A percentile compares a stretch with the other conserved stretches of the same genome.
Evolutionary conservation across 2,888 invertebrate species (phyloP).

Genomic region (Lymantria monacha): DNA sequence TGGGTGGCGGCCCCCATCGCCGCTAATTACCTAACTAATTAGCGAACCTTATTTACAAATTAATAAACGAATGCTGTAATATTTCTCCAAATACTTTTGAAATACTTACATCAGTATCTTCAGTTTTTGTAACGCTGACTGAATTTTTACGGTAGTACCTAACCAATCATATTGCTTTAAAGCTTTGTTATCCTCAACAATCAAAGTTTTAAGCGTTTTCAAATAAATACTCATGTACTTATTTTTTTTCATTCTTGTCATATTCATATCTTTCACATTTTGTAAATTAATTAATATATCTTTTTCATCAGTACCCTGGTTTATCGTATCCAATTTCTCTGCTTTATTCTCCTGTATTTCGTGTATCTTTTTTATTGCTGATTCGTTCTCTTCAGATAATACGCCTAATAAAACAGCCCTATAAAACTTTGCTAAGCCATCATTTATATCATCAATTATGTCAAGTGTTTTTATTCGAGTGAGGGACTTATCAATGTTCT

Average conservation of each 20-base stretch:
- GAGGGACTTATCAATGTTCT: not conserved
- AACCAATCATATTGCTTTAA: conserved; percentile 61
- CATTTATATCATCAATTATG: not conserved
- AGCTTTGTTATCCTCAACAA: conserved; percentile 37
- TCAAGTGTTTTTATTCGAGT: not conserved
- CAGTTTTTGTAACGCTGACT: conserved; percentile 50
- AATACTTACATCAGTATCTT: conserved; percentile 52
- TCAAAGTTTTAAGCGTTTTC: conserved; percentile 51
- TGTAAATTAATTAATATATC: conserved; percentile 1
- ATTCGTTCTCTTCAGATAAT: not conserved
- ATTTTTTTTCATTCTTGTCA: conserved; percentile 10
- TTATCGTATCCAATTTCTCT: not conserved
- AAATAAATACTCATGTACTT: conserved; percentile 27
- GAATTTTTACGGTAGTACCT: conserved; percentile 53
- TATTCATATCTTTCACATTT: conserved; percentile 15
- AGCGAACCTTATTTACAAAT: too few relatives aligned
- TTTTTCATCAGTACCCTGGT: not conserved
- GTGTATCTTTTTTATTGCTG: not conserved
- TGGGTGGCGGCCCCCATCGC: too few relatives aligned
- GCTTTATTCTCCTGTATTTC: not conserved
- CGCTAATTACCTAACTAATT: too few relatives aligned
- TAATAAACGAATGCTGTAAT: too few relatives aligned
- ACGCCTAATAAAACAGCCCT: too few relatives aligned
- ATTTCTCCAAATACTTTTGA: too few relatives aligned
- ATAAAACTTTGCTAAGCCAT: not conserved